Evolutionary conservation across 2,113 vertebrate genomes (phyloP).

Genomic region (Seriola rivoliana): DNA sequence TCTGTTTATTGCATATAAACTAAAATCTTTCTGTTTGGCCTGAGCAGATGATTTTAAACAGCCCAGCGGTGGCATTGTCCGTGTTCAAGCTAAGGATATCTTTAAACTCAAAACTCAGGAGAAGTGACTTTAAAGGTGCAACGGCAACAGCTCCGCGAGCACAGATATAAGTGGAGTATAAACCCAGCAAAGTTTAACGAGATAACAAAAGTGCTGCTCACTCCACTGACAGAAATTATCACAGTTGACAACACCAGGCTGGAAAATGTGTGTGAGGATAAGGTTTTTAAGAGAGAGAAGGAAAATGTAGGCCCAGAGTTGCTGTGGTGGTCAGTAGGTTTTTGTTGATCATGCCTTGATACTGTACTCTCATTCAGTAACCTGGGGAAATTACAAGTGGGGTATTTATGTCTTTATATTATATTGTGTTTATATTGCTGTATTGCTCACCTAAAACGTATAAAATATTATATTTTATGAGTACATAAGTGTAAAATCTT

Average conservation of each 20-base stretch:
- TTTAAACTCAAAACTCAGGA: constrained; percentile 15
- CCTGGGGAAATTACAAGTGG: not conserved
- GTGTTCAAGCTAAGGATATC: constrained; percentile 5
- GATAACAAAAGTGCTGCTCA: not conserved
- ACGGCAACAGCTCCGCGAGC: not conserved
- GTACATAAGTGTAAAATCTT: not conserved
- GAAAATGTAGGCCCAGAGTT: not conserved
- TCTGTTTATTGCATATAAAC: not conserved
- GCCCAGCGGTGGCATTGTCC: not conserved
- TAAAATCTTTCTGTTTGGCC: not conserved
- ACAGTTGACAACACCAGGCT: not conserved
- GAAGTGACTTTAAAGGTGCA: constrained; percentile 31
- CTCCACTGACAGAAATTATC: not conserved
- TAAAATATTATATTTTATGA: too few relatives aligned
- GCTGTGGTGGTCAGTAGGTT: not conserved
- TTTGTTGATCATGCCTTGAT: too few relatives aligned
- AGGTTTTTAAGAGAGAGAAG: not conserved
- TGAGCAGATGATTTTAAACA: constrained; percentile 10
- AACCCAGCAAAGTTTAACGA: not conserved
- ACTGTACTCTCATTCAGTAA: not conserved
- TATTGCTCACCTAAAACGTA: not conserved
- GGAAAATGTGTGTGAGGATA: not conserved
- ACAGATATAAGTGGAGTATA: not conserved
- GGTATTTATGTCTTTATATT: not conserved
- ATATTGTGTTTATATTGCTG: not conserved